phyloP scores from a whole-genome alignment of 2,888 invertebrate species.

The Amblyjoppa proteus region DNA sequence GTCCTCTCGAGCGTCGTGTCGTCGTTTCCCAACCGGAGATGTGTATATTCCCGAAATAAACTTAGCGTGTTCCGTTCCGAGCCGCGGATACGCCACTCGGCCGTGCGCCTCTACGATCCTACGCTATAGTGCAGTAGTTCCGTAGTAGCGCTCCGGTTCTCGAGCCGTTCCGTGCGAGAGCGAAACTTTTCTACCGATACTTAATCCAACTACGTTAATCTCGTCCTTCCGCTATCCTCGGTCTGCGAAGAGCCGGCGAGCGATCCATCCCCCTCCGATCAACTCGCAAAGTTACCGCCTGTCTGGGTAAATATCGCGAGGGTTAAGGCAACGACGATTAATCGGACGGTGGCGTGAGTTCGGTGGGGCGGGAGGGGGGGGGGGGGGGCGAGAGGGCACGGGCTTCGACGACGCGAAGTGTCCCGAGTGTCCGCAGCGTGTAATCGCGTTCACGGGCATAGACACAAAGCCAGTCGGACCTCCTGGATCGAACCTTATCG shows the following conservation, averaged over 20 bases:
- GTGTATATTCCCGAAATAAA: conserved; percentile 78
- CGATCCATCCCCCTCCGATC: background rate
- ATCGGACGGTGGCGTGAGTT: background rate
- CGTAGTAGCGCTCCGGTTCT: conserved; percentile 32
- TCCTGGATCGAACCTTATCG: background rate
- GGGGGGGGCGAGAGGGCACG: background rate
- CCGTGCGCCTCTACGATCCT: conserved; percentile 31
- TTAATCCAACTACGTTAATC: conserved; percentile 11
- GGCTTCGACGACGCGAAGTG: background rate
- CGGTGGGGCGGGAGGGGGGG: too few relatives aligned
- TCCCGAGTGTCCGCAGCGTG: background rate
- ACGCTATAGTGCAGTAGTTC: conserved; percentile 6
- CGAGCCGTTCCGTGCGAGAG: conserved; percentile 1
- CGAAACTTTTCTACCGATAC: background rate
- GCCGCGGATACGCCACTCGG: conserved; percentile 23
- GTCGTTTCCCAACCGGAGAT: conserved; percentile 78
- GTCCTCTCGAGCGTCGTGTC: conserved; percentile 63
- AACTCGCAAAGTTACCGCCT: background rate
- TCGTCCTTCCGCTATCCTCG: conserved; percentile 5
- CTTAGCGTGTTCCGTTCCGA: conserved; percentile 65
- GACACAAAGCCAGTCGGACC: background rate
- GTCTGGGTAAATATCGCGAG: conserved; percentile 15
- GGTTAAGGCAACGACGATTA: background rate
- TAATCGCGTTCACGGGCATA: background rate
- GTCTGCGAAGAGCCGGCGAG: background rate